Conservation (phyloP, 2,888 invertebrate species). For the Lepidonotus clava region DNA sequence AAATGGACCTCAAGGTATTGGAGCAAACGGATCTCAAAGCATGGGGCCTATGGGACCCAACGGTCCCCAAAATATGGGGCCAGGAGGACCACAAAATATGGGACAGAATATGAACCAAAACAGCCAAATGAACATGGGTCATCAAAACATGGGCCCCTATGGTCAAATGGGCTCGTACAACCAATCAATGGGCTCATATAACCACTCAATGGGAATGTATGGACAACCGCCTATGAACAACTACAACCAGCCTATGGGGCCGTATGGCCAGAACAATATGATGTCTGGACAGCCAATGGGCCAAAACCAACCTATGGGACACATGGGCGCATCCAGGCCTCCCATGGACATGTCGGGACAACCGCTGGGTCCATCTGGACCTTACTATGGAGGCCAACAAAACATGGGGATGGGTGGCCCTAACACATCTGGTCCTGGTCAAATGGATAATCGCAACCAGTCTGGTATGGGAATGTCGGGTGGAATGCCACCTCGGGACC, state of each 20-base stretch:
- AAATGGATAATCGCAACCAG: conserved; percentile 26
- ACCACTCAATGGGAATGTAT: conserved; percentile 18
- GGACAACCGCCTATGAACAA: conserved; percentile 1
- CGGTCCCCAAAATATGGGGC: background rate
- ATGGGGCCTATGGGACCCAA: conserved; percentile 32
- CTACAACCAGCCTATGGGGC: conserved; percentile 35
- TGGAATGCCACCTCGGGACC: background rate
- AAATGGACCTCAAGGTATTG: background rate
- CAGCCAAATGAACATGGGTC: background rate
- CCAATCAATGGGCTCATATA: conserved; percentile 7
- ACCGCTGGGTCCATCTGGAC: conserved; percentile 32
- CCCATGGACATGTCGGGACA: conserved; percentile 27
- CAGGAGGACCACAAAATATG: background rate
- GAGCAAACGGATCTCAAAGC: background rate
- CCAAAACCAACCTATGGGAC: background rate
- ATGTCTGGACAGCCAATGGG: conserved; percentile 5
- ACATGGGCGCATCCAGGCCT: background rate
- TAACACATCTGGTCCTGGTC: background rate
- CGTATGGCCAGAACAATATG: conserved; percentile 20
- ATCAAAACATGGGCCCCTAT: conserved; percentile 18
- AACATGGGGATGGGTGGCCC: conserved; percentile 29
- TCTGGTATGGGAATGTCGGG: background rate
- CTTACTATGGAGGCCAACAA: conserved; percentile 21
- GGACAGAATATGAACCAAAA: background rate
- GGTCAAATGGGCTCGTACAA: conserved; percentile 29